Evolutionary conservation across 2,888 invertebrate genomes (phyloP).

Genomic region (Sussaba pulchella): DNA sequence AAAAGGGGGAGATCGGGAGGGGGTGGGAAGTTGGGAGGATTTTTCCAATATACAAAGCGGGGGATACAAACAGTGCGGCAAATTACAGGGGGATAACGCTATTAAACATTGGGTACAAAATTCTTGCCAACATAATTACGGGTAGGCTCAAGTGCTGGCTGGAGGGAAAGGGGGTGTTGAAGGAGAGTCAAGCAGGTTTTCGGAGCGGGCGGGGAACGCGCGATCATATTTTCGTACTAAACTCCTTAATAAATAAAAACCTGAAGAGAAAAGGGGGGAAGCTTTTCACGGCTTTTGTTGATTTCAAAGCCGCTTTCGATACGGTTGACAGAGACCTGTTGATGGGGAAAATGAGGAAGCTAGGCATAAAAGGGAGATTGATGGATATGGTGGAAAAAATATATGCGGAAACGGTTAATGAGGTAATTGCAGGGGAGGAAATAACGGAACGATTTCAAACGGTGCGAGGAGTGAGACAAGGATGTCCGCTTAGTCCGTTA

Average conservation of each 20-base stretch:
- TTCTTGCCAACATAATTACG: not conserved
- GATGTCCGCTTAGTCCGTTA: not conserved
- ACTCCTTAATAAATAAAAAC: not conserved
- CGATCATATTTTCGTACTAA: conserved; percentile 1
- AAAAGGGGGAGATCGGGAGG: not conserved
- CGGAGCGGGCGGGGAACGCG: not conserved
- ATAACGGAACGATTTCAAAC: not conserved
- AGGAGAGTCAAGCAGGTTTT: conserved; percentile 7
- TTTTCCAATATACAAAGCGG: not conserved
- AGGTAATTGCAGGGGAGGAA: not conserved
- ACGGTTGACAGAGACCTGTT: not conserved
- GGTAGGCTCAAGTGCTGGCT: not conserved
- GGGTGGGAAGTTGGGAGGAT: not conserved
- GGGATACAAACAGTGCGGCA: not conserved
- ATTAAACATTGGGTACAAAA: not conserved
- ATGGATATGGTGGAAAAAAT: not conserved
- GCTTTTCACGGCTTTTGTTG: not conserved
- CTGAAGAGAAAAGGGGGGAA: not conserved
- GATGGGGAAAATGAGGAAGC: not conserved
- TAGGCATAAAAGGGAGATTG: not conserved
- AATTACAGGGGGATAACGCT: not conserved
- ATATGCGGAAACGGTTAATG: not conserved
- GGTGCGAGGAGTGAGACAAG: not conserved
- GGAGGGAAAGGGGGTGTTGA: not conserved
- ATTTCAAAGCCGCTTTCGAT: not conserved